Base-by-base conservation (phyloP, 2,113 vertebrate genomes). In the Leptosomus discolor region DNA sequence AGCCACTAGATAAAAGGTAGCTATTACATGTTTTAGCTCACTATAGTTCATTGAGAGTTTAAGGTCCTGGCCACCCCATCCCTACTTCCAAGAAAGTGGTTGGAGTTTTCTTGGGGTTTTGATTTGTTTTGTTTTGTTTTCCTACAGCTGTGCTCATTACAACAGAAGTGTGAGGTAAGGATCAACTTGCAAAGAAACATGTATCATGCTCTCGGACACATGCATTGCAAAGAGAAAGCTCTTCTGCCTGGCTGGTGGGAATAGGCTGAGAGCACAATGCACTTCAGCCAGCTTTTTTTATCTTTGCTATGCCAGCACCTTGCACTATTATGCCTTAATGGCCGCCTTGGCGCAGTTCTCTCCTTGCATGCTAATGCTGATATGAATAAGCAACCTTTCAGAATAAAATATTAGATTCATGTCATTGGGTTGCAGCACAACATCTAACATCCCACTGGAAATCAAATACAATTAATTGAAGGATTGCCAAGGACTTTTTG, bases 191-290 rank as follows among this genome's bases (percentile, higher is more conserved):
- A 48, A 79, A 41, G 36, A 73, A 63, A n/a, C 11, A 27, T 45
- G 54, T 68, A 48, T 24, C 3, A 4, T 15, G 43, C 68, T 43
- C 50, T 45, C 15, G 13, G 54, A 36, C 34, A 80, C 27, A 15
- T 2, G 23, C 7, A 4, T 12, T 5, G 5, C 63, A 57, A 69
- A 56, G 48, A 64, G 20, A 68, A 68, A 88, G 50, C 61, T 67
- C 61, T 68, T 45, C 48, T 58, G 34, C 34, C 32, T 15, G 39
- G 48, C 23, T 64, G 48, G 48, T 26, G 61, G 39, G 43, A 51
- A 70, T 29, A 46, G 75, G 56, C 23, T 2, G 20, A 32, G n/a
- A 43, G 26, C 1, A 1, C 14, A n/a, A 19, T 0, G 34, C 41
- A 13, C 67, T 75, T 51, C 21, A 11, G 24, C 15, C 30, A 12